Base-by-base conservation (phyloP, 2,113 vertebrate species). In the Plecotus auritus region DNA sequence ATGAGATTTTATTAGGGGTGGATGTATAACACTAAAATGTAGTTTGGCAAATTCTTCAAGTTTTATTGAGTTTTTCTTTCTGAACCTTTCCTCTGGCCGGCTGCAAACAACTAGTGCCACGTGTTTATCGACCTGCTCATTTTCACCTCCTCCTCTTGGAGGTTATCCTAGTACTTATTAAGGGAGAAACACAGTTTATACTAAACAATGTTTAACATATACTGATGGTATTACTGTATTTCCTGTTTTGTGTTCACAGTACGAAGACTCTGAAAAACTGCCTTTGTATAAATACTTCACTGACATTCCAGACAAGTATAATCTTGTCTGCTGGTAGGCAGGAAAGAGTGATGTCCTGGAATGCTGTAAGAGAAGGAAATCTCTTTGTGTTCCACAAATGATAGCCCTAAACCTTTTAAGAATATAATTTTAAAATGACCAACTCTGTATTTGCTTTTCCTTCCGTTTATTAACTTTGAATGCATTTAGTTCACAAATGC, bases 311-410 rank as follows among this genome's bases (percentile, higher is more conserved):
- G 98, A 98, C 99, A 98, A 99, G 99, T 99, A 98, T 96, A 92
- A 98, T 99, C 99, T 98, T 99, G 99, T 98, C 98, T 98, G 95
- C 90, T 98, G 98, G 98, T 98, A 98, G 98, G 98, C 98, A 97
- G 97, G 98, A 98, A 99, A 98, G 98, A 99, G 98, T 97, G 95
- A 98, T 98, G 98, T 98, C 98, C 98, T 99, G 98, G 98, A 99
- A 99, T 99, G 97, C 98, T 98, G 98, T 98, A 98, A 97, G 98
- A 98, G 98, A 98, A 99, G 99, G 99, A 99, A 99, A 99, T 99
- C 98, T 99, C 98, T 98, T 98, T 98, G 98, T 98, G 95, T 98
- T 98, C 97, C 98, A 97, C 97, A 98, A 98, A 97, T 97, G 97
- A 98, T 97, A 97, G 85, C 95, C 88, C 96, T 98, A 94, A 97